phyloP scores from a whole-genome alignment of 2,797 vertebrate species.

The Channa striata region DNA sequence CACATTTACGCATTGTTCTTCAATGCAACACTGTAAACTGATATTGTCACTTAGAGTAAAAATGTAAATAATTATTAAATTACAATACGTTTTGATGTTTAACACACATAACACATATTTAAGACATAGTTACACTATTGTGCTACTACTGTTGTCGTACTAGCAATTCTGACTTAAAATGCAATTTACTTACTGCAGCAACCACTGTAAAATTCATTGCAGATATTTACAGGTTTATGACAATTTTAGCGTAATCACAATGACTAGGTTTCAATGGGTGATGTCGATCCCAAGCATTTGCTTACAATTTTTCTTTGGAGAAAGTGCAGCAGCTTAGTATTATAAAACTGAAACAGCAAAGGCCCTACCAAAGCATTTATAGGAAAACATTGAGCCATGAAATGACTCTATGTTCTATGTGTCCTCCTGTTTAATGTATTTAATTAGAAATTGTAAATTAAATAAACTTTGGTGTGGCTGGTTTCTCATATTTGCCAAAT shows the following conservation, averaged over 20 bases:
- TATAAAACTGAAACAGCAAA: constrained; percentile 39
- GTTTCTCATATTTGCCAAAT: constrained; percentile 40
- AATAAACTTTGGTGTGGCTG: constrained; percentile 10
- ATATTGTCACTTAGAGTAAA: no score
- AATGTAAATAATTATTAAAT: no score
- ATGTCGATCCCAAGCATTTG: neutral
- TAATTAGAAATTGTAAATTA: constrained; percentile 33
- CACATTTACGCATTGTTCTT: constrained; percentile 11
- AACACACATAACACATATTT: neutral
- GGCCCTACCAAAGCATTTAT: constrained; percentile 26
- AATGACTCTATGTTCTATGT: constrained; percentile 43
- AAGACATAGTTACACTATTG: constrained; percentile 2
- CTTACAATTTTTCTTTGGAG: constrained; percentile 40
- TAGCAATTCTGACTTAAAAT: constrained; percentile 7
- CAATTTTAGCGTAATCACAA: constrained; percentile 23
- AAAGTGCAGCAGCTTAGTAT: constrained; percentile 31
- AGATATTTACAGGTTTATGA: constrained; percentile 24
- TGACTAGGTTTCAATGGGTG: constrained; percentile 10
- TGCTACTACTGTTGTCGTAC: neutral
- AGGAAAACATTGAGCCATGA: constrained; percentile 38
- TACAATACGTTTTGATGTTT: neutral
- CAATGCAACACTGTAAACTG: neutral
- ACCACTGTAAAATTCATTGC: constrained; percentile 8
- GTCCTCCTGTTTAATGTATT: constrained; percentile 39
- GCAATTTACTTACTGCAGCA: constrained; percentile 16